phyloP scores from a whole-genome alignment of 2,113 vertebrate species.

The Channa argus region DNA sequence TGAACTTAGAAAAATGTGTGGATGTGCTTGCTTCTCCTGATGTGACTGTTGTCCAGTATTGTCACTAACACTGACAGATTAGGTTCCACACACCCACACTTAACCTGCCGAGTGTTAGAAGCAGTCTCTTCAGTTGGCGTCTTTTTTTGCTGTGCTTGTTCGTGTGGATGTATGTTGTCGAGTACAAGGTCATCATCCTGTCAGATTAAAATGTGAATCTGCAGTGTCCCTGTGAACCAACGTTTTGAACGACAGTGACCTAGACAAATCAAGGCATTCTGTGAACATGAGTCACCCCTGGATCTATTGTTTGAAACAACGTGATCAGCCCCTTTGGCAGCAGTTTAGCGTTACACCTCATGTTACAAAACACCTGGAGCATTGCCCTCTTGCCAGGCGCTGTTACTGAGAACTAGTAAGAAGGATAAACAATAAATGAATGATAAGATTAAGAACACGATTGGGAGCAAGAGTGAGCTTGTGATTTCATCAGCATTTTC shows the following conservation, averaged over 20 bases:
- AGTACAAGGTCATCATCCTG: not conserved
- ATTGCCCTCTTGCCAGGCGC: conserved; percentile 42
- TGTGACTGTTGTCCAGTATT: no score
- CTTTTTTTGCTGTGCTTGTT: not conserved
- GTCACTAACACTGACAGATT: no score
- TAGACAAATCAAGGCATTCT: conserved; percentile 30
- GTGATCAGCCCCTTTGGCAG: conserved; percentile 51
- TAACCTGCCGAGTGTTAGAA: not conserved
- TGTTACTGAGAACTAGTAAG: conserved; percentile 29
- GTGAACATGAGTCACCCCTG: conserved; percentile 41
- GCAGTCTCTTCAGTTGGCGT: no score
- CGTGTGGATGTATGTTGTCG: not conserved
- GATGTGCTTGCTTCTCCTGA: no score
- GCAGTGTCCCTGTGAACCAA: not conserved
- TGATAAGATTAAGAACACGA: conserved; percentile 55
- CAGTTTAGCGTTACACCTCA: conserved; percentile 34
- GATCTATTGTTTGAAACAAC: conserved; percentile 20
- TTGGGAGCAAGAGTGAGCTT: conserved; percentile 37
- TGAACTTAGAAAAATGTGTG: no score
- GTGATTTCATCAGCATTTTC: conserved; percentile 41
- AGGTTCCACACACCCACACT: not conserved
- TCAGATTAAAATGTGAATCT: not conserved
- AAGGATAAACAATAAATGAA: conserved; percentile 62
- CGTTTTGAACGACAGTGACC: conserved; percentile 7
- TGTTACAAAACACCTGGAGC: conserved; percentile 68